Base-by-base conservation (phyloP, 2,888 invertebrate species). In the Drosophila acutilabella region DNA sequence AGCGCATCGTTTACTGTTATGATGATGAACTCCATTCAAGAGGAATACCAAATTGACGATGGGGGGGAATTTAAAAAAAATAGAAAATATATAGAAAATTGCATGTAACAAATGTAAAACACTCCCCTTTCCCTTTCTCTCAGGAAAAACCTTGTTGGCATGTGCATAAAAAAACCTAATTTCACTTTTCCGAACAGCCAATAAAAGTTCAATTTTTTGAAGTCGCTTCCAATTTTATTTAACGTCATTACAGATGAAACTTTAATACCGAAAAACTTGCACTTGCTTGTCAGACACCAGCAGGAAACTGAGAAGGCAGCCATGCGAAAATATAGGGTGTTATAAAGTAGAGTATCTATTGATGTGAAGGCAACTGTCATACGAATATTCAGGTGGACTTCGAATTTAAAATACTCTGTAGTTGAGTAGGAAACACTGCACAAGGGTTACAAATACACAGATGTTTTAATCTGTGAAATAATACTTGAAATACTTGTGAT, bases 191-290 rank as follows among this genome's bases (percentile, higher is more conserved):
- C 53, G 47, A 56, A 61, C 72, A 82, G 72, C 83, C 83, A 83
- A 86, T 83, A 83, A 71, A 88, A 78, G 83, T 78, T 88, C 83
- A 86, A 83, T 83, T 88, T 83, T 80, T 82, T 74, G 71, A 88
- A 83, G 83, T 88, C 83, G 80, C 83, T 80, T 82, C 75, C 83
- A 83, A 83, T 83, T 83, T 83, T 74, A 86, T 88, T 83, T 88
- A 83, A 83, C 88, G 83, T 88, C 87, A 88, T 83, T 83, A 88
- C 75, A 70, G 72, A 56, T 86, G 83, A 83, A 82, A 88, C 86
- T 83, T 83, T 88, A 83, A 83, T 83, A 88, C 80, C 86, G 30
- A 66, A 67, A 77, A 78, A 70, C 59, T 78, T 75, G 61, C 78
- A 74, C 74, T 61, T 64, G 51, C 67, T 41, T 56, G 57, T 50